Conservation (phyloP, 2,797 vertebrate genomes). For the Heteromormyrus szaboi region DNA sequence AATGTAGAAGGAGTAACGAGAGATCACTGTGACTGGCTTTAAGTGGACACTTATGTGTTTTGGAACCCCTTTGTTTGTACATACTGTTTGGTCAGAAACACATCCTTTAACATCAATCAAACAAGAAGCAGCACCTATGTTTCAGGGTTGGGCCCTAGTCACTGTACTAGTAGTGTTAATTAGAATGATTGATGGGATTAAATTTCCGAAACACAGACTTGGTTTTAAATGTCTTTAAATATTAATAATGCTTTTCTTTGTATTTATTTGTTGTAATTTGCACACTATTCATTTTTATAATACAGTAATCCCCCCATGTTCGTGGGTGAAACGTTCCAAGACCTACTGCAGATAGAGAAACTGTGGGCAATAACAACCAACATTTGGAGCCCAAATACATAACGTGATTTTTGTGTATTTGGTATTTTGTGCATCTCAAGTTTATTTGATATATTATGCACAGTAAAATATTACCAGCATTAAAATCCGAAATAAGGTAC, state of each 20-base stretch:
- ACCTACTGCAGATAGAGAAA: background rate
- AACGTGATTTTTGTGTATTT: background rate
- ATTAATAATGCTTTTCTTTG: background rate
- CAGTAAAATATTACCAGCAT: background rate
- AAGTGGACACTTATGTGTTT: background rate
- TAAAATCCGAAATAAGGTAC: background rate
- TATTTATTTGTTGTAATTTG: background rate
- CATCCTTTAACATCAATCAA: background rate
- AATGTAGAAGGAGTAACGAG: background rate
- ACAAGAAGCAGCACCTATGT: background rate
- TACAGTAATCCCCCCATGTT: background rate
- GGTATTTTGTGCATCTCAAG: background rate
- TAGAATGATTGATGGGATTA: background rate
- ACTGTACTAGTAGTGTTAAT: background rate
- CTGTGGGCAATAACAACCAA: background rate
- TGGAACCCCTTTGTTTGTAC: background rate
- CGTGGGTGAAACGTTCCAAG: background rate
- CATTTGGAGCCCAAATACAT: background rate
- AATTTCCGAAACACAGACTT: background rate
- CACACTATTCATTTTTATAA: background rate
- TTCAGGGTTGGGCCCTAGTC: too few species aligned
- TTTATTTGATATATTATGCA: background rate
- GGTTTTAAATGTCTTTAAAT: background rate
- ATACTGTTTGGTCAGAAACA: background rate
- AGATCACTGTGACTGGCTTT: background rate